Conservation (phyloP, 2,113 vertebrate species). For the Galemys pyrenaicus region DNA sequence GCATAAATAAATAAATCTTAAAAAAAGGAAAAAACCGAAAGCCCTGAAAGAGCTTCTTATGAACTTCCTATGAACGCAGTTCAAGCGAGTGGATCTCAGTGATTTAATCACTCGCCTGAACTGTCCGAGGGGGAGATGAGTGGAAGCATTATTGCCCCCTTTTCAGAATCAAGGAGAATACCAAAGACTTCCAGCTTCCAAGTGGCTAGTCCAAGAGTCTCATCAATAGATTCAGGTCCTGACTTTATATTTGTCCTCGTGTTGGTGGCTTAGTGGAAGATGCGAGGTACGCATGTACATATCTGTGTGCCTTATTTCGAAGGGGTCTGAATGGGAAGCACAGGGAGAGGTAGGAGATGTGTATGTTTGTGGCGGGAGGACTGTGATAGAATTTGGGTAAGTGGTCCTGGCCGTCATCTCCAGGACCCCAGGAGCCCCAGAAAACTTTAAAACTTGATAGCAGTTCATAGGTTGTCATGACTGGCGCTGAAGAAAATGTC, state of each 20-base stretch:
- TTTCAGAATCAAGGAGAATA: too few species aligned
- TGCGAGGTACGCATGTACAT: background rate
- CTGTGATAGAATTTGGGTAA: background rate
- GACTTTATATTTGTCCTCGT: background rate
- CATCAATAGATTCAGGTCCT: background rate
- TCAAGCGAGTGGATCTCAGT: background rate
- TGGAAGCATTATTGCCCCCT: too few species aligned
- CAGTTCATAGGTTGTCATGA: background rate
- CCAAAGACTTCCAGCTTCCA: too few species aligned
- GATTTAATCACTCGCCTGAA: too few species aligned
- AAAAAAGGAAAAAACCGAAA: too few species aligned
- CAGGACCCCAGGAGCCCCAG: background rate
- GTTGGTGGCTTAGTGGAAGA: background rate
- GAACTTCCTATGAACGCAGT: too few species aligned
- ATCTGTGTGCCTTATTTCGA: background rate
- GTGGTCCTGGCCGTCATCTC: background rate
- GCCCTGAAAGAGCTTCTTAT: background rate
- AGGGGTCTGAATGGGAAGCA: background rate
- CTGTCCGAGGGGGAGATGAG: too few species aligned
- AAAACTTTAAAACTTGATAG: background rate
- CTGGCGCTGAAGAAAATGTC: background rate
- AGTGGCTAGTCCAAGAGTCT: background rate
- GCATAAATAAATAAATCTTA: too few species aligned
- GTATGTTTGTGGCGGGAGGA: background rate
- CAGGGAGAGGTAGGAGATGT: background rate